These are phyloP conservation scores for Prinia subflava DNA, from an alignment of 2,113 vertebrate species.

Conservation along the genomic window DNA sequence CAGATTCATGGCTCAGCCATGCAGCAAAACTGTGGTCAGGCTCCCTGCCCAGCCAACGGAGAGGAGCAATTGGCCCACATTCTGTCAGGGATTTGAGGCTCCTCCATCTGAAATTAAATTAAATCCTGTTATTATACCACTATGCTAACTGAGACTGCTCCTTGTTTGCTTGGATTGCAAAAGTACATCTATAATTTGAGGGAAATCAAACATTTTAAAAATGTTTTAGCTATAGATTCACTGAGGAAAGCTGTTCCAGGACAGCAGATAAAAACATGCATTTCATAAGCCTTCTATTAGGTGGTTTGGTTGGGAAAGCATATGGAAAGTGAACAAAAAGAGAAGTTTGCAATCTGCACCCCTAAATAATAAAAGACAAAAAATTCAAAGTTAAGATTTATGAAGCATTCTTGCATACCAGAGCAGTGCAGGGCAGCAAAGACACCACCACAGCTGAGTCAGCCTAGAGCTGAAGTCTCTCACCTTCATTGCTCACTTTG, in stretches of 20 bases:
- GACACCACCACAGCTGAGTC: not conserved
- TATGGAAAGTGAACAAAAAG: not conserved
- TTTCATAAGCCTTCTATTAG: conserved; percentile 8
- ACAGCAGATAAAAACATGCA: not conserved
- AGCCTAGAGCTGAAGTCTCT: not conserved
- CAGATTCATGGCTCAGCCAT: not conserved
- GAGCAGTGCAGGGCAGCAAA: not conserved
- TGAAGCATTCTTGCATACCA: not conserved
- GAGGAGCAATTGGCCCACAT: not conserved
- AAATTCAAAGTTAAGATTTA: not conserved
- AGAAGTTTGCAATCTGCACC: not conserved
- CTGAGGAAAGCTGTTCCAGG: not conserved
- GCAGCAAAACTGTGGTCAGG: conserved; percentile 13
- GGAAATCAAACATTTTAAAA: conserved; percentile 12
- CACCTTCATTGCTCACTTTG: not conserved
- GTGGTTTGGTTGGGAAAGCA: not conserved
- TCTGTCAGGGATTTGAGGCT: not conserved
- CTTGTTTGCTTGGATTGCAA: not conserved
- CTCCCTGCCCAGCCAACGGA: not conserved
- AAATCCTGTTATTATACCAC: conserved; percentile 35
- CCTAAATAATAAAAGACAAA: not conserved
- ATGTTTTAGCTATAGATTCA: not conserved
- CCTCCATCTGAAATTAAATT: conserved; percentile 11
- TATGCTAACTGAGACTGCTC: not conserved
- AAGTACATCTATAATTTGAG: conserved; percentile 18